Evolutionary conservation across 1,140 invertebrate species (phyloP).

Genomic region (Sycobia sp.): DNA sequence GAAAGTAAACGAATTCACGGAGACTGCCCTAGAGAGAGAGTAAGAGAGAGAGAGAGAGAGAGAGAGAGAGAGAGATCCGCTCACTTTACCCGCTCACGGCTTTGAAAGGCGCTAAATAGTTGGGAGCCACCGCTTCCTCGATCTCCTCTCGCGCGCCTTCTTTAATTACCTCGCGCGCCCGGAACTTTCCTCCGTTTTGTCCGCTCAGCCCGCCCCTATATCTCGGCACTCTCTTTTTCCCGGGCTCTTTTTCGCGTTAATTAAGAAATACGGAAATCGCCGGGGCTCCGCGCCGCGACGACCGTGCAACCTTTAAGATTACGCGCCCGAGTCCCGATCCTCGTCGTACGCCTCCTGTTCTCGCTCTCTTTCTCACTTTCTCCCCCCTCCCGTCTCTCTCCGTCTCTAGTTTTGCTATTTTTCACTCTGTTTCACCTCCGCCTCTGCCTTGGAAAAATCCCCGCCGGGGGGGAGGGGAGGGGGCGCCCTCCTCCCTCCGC

Average conservation of each 20-base stretch:
- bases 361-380: too few relatives aligned
- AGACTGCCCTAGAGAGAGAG: neutral
- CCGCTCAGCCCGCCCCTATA: too few relatives aligned
- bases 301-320: neutral
- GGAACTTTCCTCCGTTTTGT: too few relatives aligned
- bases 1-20: slow-evolving; percentile 53
- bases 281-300: neutral
- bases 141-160: slow-evolving; percentile 1
- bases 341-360: neutral
- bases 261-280: slow-evolving; percentile 37
- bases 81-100: neutral
- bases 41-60: too few relatives aligned
- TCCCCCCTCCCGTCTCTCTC: neutral
- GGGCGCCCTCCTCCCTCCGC: neutral
- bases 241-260: slow-evolving; percentile 20
- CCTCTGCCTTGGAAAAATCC: neutral
- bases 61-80: too few relatives aligned
- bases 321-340: neutral
- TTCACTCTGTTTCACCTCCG: neutral
- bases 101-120: slow-evolving; percentile 12
- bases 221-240: too few relatives aligned
- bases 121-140: neutral
- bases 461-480: too few relatives aligned
- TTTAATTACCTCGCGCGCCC: slow-evolving; percentile 30
- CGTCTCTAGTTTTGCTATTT: slow-evolving; percentile 14